Percentiles rank a stretch among this genome's conserved stretches.
Evolutionary conservation across 1,140 invertebrate genomes (phyloP).

Genomic region (Drosophila santomea): DNA sequence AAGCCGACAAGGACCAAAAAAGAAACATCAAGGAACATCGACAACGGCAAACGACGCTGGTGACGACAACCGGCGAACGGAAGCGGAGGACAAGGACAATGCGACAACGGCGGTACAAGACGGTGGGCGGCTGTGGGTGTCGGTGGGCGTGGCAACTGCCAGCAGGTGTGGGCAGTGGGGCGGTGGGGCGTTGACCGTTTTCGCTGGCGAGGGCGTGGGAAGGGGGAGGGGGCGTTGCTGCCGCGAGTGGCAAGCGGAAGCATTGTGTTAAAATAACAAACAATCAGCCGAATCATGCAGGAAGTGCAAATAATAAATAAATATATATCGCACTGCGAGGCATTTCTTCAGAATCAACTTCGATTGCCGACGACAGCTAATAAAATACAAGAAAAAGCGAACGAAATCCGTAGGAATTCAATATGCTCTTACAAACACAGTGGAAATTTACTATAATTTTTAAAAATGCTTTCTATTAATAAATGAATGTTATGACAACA

Average conservation of each 20-base stretch:
- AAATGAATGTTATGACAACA: neutral
- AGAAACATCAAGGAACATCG: constrained; percentile 58
- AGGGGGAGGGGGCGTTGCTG: neutral
- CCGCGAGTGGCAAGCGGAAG: constrained; percentile 62
- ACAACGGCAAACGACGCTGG: constrained; percentile 49
- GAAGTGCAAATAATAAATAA: constrained; percentile 83
- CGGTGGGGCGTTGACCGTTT: neutral
- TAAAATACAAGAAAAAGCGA: constrained; percentile 8
- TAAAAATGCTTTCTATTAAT: no score
- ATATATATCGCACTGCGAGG: constrained; percentile 69
- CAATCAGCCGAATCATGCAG: constrained; percentile 81
- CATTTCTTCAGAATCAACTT: constrained; percentile 31
- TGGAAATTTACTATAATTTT: no score
- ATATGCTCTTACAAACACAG: neutral
- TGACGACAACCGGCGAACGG: constrained; percentile 71
- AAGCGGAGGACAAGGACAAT: constrained; percentile 55
- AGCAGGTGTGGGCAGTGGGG: constrained; percentile 1
- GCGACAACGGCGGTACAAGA: neutral
- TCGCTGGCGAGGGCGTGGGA: neutral
- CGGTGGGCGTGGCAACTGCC: constrained; percentile 1
- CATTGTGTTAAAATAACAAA: constrained; percentile 83
- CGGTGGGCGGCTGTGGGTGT: neutral
- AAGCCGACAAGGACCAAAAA: constrained; percentile 40
- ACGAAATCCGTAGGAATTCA: constrained; percentile 4
- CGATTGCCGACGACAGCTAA: constrained; percentile 36